Evolutionary conservation across 2,113 vertebrate species (phyloP).

Genomic region (Microcebus jonahi): DNA sequence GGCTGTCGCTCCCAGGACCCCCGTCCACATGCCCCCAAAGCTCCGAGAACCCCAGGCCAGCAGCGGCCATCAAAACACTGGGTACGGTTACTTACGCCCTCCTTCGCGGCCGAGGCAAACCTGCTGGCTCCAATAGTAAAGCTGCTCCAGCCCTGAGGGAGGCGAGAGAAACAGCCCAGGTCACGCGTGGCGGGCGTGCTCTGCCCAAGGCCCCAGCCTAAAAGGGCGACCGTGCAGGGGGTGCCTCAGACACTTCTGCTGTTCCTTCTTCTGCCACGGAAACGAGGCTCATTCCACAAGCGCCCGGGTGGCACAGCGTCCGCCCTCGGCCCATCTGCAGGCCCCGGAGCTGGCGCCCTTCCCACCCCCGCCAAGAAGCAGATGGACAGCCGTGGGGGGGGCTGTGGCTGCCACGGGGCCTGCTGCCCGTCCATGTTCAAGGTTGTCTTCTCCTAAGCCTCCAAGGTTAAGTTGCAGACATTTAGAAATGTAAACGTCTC

Average conservation of each 20-base stretch:
- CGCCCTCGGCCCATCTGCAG: background rate
- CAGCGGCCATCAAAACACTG: too few species aligned
- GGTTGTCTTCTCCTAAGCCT: background rate
- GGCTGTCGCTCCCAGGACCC: background rate
- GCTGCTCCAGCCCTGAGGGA: conserved; percentile 95
- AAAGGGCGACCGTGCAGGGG: background rate
- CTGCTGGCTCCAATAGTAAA: conserved; percentile 96
- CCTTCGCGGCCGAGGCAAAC: conserved; percentile 96
- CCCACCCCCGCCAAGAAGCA: background rate
- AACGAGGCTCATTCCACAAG: background rate
- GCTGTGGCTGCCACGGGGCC: background rate
- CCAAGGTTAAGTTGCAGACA: accelerated
- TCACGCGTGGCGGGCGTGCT: accelerated
- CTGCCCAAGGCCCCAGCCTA: background rate
- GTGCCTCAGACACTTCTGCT: too few species aligned
- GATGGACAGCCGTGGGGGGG: background rate
- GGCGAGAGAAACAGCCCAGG: background rate
- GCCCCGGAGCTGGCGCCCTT: background rate
- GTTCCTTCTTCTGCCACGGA: background rate
- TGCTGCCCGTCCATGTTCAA: too few species aligned
- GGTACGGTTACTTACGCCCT: conserved; percentile 91
- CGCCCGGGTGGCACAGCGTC: too few species aligned
- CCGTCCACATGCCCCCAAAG: background rate
- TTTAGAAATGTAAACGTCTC: accelerated
- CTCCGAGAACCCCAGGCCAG: background rate